These are phyloP conservation scores for Oceanodroma tethys DNA, from an alignment of 2,113 vertebrate genomes.

Conservation along the genomic window DNA sequence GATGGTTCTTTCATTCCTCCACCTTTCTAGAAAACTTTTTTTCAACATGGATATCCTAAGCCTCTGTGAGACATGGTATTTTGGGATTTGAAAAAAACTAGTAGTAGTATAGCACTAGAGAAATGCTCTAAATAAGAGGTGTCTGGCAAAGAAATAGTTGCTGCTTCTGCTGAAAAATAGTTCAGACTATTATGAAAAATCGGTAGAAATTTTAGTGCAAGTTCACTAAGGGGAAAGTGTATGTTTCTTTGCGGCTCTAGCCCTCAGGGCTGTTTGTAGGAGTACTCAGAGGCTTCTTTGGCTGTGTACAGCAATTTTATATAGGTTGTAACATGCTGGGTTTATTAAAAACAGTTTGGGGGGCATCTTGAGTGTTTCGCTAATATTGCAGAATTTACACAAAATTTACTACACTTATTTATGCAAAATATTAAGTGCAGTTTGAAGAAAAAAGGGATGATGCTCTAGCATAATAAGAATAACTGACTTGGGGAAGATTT, in stretches of 20 bases:
- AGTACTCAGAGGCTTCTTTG: not conserved
- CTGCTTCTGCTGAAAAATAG: not conserved
- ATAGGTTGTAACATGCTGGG: not conserved
- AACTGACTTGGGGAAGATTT: slow-evolving; percentile 50
- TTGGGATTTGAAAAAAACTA: not conserved
- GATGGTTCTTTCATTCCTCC: not conserved
- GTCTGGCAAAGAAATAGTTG: not conserved
- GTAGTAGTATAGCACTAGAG: not conserved
- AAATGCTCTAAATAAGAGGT: not conserved
- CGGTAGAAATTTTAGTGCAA: not conserved
- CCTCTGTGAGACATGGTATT: not conserved
- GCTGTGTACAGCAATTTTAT: not conserved
- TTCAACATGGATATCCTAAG: not conserved
- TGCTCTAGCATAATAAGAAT: slow-evolving; percentile 38
- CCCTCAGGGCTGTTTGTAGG: not conserved
- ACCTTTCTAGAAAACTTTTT: not conserved
- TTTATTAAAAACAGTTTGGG: not conserved
- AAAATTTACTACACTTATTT: not conserved
- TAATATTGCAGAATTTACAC: not conserved
- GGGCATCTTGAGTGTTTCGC: not conserved
- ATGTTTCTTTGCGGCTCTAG: not conserved
- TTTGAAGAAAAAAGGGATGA: not conserved
- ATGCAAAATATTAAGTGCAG: not conserved
- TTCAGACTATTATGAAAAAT: not conserved
- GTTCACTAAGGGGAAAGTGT: not conserved